Conservation (phyloP, 2,797 vertebrate genomes). For the Crossoptilon crossoptilon region DNA sequence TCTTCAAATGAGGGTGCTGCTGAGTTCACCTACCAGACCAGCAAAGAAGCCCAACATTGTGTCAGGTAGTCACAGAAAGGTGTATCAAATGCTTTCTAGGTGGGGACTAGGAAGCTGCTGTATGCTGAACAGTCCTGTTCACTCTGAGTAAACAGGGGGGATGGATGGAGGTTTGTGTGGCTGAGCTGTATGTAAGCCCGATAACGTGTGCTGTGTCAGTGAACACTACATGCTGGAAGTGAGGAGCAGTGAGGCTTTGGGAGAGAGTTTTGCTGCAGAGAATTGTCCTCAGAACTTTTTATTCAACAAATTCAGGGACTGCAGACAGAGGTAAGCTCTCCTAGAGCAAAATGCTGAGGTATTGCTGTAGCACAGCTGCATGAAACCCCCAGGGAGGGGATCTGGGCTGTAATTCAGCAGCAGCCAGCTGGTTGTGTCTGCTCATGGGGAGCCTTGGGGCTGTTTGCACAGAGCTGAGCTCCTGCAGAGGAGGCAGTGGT, state of each 20-base stretch:
- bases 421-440: not conserved
- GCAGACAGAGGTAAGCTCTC: rapidly evolving
- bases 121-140: rapidly evolving
- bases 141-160: rapidly evolving
- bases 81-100: rapidly evolving
- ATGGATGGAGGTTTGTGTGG: rapidly evolving
- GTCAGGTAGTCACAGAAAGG: rapidly evolving
- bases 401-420: not conserved
- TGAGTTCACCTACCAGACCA: rapidly evolving
- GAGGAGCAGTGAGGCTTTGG: not conserved
- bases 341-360: not conserved
- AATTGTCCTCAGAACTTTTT: not conserved
- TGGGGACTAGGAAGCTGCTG: not conserved
- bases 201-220: not conserved
- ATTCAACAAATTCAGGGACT: too few species aligned
- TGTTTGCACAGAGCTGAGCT: not conserved
- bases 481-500: not conserved
- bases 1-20: rapidly evolving
- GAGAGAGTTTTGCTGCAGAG: not conserved
- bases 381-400: not conserved
- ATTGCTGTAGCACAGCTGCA: not conserved
- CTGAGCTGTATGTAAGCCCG: rapidly evolving
- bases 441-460: not conserved
- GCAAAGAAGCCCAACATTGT: rapidly evolving
- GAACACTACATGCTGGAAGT: rapidly evolving